Conservation (phyloP, 2,113 vertebrate genomes). For the Coptodon rendalli region DNA sequence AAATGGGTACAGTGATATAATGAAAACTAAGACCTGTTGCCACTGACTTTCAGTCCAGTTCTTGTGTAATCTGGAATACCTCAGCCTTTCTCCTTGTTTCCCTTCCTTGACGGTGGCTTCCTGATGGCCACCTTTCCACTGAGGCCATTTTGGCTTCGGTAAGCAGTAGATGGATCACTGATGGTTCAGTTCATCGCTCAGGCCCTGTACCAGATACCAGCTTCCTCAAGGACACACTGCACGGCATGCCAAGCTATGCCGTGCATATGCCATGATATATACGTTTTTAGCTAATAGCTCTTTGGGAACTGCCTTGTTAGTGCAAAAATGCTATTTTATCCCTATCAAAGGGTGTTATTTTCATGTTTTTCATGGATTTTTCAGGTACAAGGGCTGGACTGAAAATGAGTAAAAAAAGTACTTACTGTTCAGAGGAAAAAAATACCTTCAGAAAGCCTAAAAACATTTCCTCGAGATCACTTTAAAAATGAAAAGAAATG, state of each 20-base stretch:
- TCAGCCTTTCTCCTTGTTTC: background rate
- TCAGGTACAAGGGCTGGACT: background rate
- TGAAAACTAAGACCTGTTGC: background rate
- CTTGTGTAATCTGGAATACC: background rate
- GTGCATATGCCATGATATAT: background rate
- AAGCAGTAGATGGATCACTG: background rate
- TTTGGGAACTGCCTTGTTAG: background rate
- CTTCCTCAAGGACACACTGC: background rate
- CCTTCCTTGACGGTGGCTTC: rapidly evolving
- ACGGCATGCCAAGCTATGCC: background rate
- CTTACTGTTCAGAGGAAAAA: background rate
- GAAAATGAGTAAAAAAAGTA: background rate
- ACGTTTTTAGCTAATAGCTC: background rate
- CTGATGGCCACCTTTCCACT: background rate
- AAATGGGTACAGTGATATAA: background rate
- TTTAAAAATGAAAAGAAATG: background rate
- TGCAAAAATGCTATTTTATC: background rate
- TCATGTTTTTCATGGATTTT: background rate
- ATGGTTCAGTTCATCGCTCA: rapidly evolving
- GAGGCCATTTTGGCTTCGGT: background rate
- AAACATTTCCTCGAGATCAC: background rate
- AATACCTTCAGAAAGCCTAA: background rate
- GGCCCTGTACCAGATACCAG: background rate
- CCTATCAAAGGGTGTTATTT: background rate
- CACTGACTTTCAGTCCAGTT: background rate